These are phyloP conservation scores for Apteryx owenii DNA, from an alignment of 2,113 vertebrate species.

Conservation along the genomic window DNA sequence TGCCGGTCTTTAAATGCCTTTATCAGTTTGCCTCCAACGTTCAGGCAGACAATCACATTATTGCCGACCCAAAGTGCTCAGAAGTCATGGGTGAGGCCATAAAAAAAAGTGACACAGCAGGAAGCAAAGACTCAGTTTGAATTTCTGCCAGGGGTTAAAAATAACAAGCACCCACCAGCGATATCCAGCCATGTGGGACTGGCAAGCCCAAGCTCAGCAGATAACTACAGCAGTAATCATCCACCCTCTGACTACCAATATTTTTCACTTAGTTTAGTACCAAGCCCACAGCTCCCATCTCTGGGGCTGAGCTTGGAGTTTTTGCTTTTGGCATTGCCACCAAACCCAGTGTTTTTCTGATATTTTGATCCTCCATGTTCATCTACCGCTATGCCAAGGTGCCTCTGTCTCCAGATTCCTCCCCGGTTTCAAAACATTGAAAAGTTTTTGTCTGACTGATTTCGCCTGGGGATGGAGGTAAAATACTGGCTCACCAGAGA, in stretches of 20 bases:
- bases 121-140: no score
- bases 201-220: no score
- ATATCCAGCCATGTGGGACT: not conserved
- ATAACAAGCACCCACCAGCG: no score
- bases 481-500: no score
- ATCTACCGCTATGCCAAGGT: no score
- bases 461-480: no score
- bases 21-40: not conserved
- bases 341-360: not conserved
- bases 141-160: no score
- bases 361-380: not conserved
- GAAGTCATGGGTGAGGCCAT: not conserved
- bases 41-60: not conserved
- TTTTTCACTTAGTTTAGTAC: not conserved
- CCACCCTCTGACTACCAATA: not conserved
- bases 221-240: no score
- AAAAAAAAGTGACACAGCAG: not conserved
- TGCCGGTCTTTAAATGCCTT: not conserved
- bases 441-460: no score
- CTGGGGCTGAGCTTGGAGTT: not conserved
- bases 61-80: not conserved
- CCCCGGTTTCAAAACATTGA: no score
- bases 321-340: not conserved
- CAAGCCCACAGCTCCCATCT: not conserved
- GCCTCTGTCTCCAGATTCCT: no score